Conservation (phyloP, 1,140 invertebrate species). For the Cotesia vestalis region DNA sequence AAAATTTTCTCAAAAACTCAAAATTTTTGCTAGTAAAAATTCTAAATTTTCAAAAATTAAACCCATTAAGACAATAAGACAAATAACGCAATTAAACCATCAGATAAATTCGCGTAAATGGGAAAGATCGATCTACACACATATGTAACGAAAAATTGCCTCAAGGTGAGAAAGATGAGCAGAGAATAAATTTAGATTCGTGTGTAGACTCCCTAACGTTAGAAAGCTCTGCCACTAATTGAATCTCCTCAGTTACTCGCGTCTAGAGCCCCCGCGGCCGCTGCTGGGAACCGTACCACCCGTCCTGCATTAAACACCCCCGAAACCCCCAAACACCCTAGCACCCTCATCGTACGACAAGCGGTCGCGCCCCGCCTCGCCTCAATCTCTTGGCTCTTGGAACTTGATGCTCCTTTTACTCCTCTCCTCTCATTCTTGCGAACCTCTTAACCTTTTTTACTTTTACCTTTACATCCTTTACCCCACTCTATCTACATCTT, state of each 20-base stretch:
- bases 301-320: conserved; percentile 65
- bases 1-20: no score
- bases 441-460: background rate
- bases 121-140: background rate
- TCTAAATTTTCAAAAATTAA: no score
- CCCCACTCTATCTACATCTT: conserved; percentile 37
- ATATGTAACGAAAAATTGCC: background rate
- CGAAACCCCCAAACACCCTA: conserved; percentile 61
- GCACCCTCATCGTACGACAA: conserved; percentile 60
- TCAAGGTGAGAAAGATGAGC: background rate
- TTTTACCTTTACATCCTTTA: conserved; percentile 29
- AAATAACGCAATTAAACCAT: no score
- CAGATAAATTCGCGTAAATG: background rate
- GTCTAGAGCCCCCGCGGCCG: conserved; percentile 62
- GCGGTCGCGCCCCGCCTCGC: conserved; percentile 59
- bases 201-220: conserved; percentile 64
- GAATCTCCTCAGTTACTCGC: conserved; percentile 64
- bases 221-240: conserved; percentile 65
- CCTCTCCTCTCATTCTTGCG: conserved; percentile 27
- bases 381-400: conserved; percentile 42
- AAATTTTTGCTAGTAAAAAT: no score
- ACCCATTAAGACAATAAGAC: no score
- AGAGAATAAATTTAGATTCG: conserved; percentile 37
- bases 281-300: conserved; percentile 63
- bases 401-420: conserved; percentile 39